Percentiles rank a stretch among this genome's conserved stretches.
phyloP scores from a whole-genome alignment of 2,888 invertebrate genomes.

The Panopea generosa region DNA sequence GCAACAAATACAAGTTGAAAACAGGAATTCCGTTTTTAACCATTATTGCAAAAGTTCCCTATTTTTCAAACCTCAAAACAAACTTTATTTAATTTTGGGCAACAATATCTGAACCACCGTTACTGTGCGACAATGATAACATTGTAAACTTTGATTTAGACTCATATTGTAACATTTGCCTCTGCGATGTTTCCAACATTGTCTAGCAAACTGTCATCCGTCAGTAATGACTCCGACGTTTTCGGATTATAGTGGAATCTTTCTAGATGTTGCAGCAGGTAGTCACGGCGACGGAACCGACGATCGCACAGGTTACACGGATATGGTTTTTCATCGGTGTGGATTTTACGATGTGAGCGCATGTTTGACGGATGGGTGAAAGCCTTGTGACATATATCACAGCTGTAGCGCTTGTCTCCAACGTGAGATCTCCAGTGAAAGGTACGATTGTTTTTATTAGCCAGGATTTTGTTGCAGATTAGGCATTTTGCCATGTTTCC shows the following conservation, averaged over 20 bases:
- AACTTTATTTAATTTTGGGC: no score
- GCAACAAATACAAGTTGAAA: no score
- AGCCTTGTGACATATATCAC: slow-evolving; percentile 72
- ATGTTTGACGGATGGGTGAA: slow-evolving; percentile 73
- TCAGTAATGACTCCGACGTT: neutral
- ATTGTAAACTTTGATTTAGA: no score
- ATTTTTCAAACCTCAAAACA: no score
- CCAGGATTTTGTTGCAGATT: slow-evolving; percentile 56
- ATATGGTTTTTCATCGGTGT: slow-evolving; percentile 72
- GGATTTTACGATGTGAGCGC: slow-evolving; percentile 67
- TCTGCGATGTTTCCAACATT: no score
- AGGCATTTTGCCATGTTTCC: slow-evolving; percentile 62
- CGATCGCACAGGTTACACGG: slow-evolving; percentile 61
- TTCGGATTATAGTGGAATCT: slow-evolving; percentile 46
- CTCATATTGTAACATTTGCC: no score
- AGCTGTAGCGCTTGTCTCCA: slow-evolving; percentile 57
- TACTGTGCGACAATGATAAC: no score
- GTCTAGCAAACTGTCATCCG: no score
- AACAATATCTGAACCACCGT: no score
- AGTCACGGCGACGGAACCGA: slow-evolving; percentile 49
- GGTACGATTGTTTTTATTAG: slow-evolving; percentile 58
- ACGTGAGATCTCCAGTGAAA: slow-evolving; percentile 63
- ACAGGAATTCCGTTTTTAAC: no score
- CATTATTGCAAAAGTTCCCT: no score
- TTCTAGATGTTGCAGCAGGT: slow-evolving; percentile 54